Conservation (phyloP, 2,113 vertebrate genomes). For the Cathartes aura region DNA sequence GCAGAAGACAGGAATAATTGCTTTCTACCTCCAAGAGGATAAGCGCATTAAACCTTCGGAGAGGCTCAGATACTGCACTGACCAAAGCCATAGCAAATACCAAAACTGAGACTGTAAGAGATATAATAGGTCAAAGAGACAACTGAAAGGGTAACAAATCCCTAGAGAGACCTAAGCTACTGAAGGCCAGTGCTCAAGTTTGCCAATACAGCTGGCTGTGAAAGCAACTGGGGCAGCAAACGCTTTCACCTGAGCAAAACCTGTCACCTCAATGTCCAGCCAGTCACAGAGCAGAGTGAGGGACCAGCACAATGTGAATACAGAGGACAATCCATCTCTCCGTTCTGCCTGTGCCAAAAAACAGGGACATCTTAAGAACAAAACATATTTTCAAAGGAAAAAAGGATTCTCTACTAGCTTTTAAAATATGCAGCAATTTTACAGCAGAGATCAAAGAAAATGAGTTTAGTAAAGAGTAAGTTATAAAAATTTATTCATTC, state of each 20-base stretch:
- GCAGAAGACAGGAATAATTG: not conserved
- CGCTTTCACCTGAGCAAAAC: not conserved
- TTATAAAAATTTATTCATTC: not conserved
- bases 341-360: not conserved
- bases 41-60: not conserved
- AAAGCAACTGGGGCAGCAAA: not conserved
- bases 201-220: not conserved
- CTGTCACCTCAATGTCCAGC: not conserved
- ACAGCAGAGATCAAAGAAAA: constrained; percentile 4
- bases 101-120: constrained; percentile 20
- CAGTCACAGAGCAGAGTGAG: not conserved
- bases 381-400: not conserved
- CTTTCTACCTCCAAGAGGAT: not conserved
- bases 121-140: constrained; percentile 24
- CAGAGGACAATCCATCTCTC: not conserved
- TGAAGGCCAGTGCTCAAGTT: not conserved
- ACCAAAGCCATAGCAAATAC: constrained; percentile 12
- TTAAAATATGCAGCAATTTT: not conserved
- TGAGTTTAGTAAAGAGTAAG: not conserved
- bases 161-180: not conserved
- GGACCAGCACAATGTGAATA: not conserved
- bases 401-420: not conserved
- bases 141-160: not conserved
- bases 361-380: not conserved
- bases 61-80: not conserved